Base-by-base conservation (phyloP, 2,113 vertebrate species). In the Vicugna pacos region DNA sequence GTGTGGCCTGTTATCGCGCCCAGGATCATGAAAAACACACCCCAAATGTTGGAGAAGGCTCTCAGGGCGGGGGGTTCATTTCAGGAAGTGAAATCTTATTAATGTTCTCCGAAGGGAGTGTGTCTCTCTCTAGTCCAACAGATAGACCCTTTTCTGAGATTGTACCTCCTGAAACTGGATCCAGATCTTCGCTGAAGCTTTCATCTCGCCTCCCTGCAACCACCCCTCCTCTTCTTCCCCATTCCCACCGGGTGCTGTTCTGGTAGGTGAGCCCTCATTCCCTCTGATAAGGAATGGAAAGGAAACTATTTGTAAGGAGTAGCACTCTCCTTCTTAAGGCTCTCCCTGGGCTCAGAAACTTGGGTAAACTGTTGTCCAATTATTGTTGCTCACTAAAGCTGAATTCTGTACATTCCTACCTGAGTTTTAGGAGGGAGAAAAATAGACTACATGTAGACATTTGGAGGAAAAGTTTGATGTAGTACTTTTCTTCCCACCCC, bases 11-110 rank as follows among this genome's bases (percentile, higher is more conserved):
- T 81, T 72, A 22, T 5, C 2, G 0, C 0, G 20, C n/a, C 24
- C 15, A 52, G 1, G 8, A 4, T 91, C 64, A 93, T 3, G 2
- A 9, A 89, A 93, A 97, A 82, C 13, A 83, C 19, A 58, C 16
- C 52, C n/a, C 6, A 60, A 87, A 72, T 54, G 12, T 0, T 88
- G 2, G 22, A n/a, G 42, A 94, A 92, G 13, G 19, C 20, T 19
- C 38, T 42, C 38, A 42, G 38, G 28, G 3, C 8, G 76, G 32
- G 12, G 11, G 7, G 46, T 81, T 95, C 35, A 82, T 92, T 94
- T 95, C 75, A 65, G 30, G 8, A 87, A 20, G 35, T 90, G 9
- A 12, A n/a, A 86, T 88, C 64, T 83, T 90, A 73, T 30, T 92
- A 84, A 92, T 14, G 20, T 35, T 95, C 10, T 86, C 8, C 0